Evolutionary conservation across 2,888 invertebrate genomes (phyloP).

Genomic region (Tetranychus truncatus): DNA sequence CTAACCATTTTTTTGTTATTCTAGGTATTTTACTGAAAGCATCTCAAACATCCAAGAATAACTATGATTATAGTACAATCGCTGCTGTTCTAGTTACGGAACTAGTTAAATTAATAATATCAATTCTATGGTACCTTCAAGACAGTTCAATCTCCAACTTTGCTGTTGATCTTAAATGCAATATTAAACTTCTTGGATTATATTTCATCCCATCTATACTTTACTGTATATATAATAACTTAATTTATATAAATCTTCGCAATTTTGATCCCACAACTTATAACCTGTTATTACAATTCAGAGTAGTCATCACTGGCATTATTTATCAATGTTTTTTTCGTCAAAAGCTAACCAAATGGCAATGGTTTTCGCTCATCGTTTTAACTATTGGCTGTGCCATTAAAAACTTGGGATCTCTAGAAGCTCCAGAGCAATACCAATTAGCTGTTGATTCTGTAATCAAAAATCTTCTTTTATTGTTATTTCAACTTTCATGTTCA

Average conservation of each 20-base stretch:
- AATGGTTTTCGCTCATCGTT: conserved; percentile 73
- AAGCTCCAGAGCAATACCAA: neutral
- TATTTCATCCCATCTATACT: conserved; percentile 78
- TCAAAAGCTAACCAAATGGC: conserved; percentile 54
- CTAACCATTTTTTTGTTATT: conserved; percentile 26
- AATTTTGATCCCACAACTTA: conserved; percentile 87
- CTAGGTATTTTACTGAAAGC: conserved; percentile 75
- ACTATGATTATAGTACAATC: conserved; percentile 62
- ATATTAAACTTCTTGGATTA: conserved; percentile 42
- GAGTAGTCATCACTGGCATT: conserved; percentile 77
- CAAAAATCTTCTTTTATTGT: conserved; percentile 23
- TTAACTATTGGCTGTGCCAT: conserved; percentile 75
- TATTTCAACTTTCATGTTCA: conserved; percentile 52
- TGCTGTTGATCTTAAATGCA: conserved; percentile 5
- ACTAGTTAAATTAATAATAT: conserved; percentile 57
- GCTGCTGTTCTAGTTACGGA: conserved; percentile 75
- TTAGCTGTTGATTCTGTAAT: neutral
- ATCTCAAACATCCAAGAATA: conserved; percentile 59
- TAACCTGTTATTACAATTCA: conserved; percentile 65
- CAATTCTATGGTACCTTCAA: conserved; percentile 43
- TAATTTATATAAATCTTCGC: conserved; percentile 72
- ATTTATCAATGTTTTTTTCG: conserved; percentile 78
- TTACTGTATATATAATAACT: conserved; percentile 84
- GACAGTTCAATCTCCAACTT: conserved; percentile 30
- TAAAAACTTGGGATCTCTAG: conserved; percentile 49